These are phyloP conservation scores for Scaptodrosophila lebanonensis DNA, from an alignment of 1,140 invertebrate species.

Conservation along the genomic window DNA sequence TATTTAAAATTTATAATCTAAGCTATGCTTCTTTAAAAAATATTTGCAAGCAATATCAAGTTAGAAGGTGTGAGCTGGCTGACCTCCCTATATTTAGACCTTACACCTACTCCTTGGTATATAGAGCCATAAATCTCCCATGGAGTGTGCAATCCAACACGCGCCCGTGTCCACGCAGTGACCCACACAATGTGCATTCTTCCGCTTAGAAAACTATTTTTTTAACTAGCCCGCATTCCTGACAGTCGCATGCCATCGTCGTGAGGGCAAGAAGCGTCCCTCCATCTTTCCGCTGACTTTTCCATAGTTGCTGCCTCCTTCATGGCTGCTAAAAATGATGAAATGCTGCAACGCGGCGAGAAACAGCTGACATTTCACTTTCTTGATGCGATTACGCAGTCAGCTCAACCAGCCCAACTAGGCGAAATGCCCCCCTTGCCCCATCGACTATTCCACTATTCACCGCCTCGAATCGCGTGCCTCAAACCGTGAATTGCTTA, in stretches of 20 bases:
- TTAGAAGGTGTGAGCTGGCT: no score
- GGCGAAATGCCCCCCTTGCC: no score
- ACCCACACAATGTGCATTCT: slow-evolving; percentile 49
- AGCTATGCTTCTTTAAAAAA: no score
- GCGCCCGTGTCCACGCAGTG: slow-evolving; percentile 29
- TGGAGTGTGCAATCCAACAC: no score
- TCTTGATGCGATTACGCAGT: slow-evolving; percentile 62
- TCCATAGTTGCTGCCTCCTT: slow-evolving; percentile 11
- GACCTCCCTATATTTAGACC: no score
- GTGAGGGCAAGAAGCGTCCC: slow-evolving; percentile 2
- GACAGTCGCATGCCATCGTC: slow-evolving; percentile 37
- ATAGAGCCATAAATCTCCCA: no score
- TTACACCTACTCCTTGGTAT: no score
- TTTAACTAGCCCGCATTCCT: slow-evolving; percentile 57
- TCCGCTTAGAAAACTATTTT: slow-evolving; percentile 42
- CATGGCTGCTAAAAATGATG: slow-evolving; percentile 35
- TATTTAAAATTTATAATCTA: no score
- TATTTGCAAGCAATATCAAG: no score
- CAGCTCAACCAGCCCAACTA: no score
- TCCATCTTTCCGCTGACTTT: no score
- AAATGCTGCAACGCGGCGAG: not conserved
- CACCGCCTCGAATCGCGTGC: not conserved
- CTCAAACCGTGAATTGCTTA: slow-evolving; percentile 50
- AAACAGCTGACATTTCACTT: slow-evolving; percentile 67
- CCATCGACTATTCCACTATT: slow-evolving; percentile 8